Evolutionary conservation across 30 jellyfish, hydroid and myxozoan species (phyloP), one percentile per base, ranked within the genome.

Genomic region (Aurelia coerulea): DNA sequence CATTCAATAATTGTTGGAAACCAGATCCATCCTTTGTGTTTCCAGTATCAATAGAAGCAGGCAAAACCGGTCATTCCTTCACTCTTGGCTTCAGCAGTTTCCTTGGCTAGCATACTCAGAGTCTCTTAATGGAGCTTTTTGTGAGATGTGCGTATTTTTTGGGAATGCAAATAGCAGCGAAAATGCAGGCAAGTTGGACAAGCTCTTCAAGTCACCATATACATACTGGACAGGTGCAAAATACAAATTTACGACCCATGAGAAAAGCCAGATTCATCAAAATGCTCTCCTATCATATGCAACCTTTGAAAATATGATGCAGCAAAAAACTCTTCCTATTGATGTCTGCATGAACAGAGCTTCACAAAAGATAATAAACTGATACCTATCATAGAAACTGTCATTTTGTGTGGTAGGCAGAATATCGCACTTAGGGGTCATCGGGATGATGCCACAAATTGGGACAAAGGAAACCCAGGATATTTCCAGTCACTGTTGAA

Each of bases 91-190:
- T 18, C 19, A 41, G 29, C 23, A 31, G 46, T 68, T 17, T 54
- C 84, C 84, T 16, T 81, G 91, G 86, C 86, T 81, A 14, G 76
- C 71, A 11, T 81, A 68, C 34, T 81, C 91, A 16, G 35, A 63
- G 33, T 7, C 51, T n/a, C 71, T 29, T 29, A 71, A 81, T 69
- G 91, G 91, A 34, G 91, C 84, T 6, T 81, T 81, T 53, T 68
- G 84, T 50, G 31, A 39, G 74, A 46, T 35, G 11, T 81, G 91
- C 69, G 84, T 68, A 12, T 54, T 81, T 52, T 81, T 81, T 80
- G 90, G 89, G 14, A 65, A 13, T 3, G 64, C 78, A 77, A 34
- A 14, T 17, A 18, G 29, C 90, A 80, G 81, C 71, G 37, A 63
- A 12, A 73, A 73, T 50, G 17, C 84, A 12, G 37, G 31, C n/a